Base-by-base conservation (phyloP, 2,113 vertebrate species). In the Carassius gibelio region DNA sequence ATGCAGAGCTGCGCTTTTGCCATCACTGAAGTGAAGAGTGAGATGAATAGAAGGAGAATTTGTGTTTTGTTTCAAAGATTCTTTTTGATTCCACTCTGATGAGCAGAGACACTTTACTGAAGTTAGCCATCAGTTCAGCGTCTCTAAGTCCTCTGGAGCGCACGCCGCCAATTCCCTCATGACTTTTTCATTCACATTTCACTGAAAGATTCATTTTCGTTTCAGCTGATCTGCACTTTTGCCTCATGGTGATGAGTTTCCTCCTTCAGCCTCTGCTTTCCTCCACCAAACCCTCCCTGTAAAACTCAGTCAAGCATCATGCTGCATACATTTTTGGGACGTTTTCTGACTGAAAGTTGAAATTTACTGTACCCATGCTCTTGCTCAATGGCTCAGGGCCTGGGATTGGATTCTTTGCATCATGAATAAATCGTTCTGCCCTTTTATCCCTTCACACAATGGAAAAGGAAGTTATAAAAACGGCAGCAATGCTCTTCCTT, bases 161-260 rank as follows among this genome's bases (percentile, higher is more conserved):
- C 59, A 10, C 8, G 26, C 26, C 62, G 23, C 34, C 23, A 50
- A 81, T 83, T 72, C 81, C 81, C 88, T 94, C 92, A 92, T 92
- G 89, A 92, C 88, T 94, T 92, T 93, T 94, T 94, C 90, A 94
- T 93, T 84, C 74, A 84, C 71, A 2, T 86, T 88, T 90, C 91
- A 89, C 88, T 94, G 91, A 94, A 95, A 94, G 92, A 93, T 93
- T 91, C 69, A 94, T 94, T 93, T 93, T 90, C 90, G 88, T 92
- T 93, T 91, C 84, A 93, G 92, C 89, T 90, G 91, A 94, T 92
- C 91, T 91, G 91, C 84, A 88, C 88, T 92, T 88, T 89, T 88
- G 26, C 88, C 92, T 92, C 81, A 57, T 15, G 90, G 92, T 85
- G 62, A 86, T 90, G 79, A 82, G 42, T 68, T 66, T 76, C 83